Evolutionary conservation across 2,797 vertebrate species (phyloP), one percentile per base, ranked within the genome.

Genomic region (Cryptoprocta ferox): DNA sequence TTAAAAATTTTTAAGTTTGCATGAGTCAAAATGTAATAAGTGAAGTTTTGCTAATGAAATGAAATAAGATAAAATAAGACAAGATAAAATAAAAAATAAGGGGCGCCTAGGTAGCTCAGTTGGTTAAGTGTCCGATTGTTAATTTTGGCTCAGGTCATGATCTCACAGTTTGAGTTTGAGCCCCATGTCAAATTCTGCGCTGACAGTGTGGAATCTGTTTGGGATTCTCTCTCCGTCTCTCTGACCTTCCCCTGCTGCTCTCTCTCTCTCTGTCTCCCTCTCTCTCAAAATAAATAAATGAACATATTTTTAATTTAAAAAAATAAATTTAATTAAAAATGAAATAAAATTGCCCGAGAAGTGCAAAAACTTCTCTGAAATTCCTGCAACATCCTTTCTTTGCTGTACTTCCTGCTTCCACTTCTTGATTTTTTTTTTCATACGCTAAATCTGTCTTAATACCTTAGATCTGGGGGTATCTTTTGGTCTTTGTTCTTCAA

Each of bases 1-100:
- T 81, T 65, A 39, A 10, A 71, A 85, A 87, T 5, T 18, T 80
- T 84, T 87, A 94, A 76, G 59, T 92, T 95, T 89, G 50, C 78
- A 50, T 89, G 82, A 95, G 50, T 68, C 93, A 78, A 92, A 87
- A 32, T 91, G 70, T 73, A 85, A 65, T 78, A 86, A 85, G 76
- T 82, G 56, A 79, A 56, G 26, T 89, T 91, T 79, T 97, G 45
- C 56, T 90, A 0, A 45, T 45, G 28, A 42, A 39, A 71, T 59
- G 56, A 59, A 24, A 24, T 59, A 9, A 56, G 2, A 56, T 56
- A 24, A 56, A 8, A 24, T 59, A 59, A 53, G 3, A 59, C 3
- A 24, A 59, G 21, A 24, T 59, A 24, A 59, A 7, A 59, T 59
- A 24, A 59, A 56, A 70, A 71, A 13, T 71, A 39, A 45, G 56